Evolutionary conservation across 2,888 invertebrate species (phyloP).

Genomic region (Zele albiditarsus): DNA sequence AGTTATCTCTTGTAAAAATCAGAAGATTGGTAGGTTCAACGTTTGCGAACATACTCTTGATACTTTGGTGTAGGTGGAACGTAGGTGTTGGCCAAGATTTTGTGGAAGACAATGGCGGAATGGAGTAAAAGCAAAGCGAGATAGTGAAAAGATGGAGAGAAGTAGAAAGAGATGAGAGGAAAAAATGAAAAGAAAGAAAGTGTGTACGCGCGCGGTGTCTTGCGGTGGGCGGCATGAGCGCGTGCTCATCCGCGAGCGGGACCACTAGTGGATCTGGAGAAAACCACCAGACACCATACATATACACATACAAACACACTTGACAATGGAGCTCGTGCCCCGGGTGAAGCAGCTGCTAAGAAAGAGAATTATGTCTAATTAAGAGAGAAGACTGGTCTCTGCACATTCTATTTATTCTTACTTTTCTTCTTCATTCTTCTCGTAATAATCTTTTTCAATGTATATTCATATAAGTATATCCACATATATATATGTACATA

Average conservation of each 20-base stretch:
- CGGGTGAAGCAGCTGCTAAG: constrained; percentile 46
- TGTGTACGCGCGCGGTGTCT: constrained; percentile 1
- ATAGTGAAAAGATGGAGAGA: background rate
- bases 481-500: background rate
- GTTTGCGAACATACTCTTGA: background rate
- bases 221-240: constrained; percentile 32
- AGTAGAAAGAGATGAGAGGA: background rate
- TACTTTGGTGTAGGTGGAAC: constrained; percentile 35
- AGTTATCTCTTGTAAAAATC: background rate
- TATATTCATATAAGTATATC: background rate
- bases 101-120: constrained; percentile 25
- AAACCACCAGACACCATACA: background rate
- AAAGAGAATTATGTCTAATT: constrained; percentile 48
- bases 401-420: constrained; percentile 24
- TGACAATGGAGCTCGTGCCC: constrained; percentile 45
- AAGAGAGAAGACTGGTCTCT: constrained; percentile 34
- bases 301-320: background rate
- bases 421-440: constrained; percentile 21
- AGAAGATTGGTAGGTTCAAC: constrained; percentile 21
- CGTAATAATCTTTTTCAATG: background rate
- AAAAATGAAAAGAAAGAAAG: background rate
- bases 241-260: constrained; percentile 31
- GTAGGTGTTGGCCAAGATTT: constrained; percentile 45
- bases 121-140: constrained; percentile 15
- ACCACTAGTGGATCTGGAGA: constrained; percentile 3